A percentile compares a stretch with the other conserved stretches of the same genome.
Conservation (phyloP, 2,888 invertebrate species). For the Drosophila kanekoi region DNA sequence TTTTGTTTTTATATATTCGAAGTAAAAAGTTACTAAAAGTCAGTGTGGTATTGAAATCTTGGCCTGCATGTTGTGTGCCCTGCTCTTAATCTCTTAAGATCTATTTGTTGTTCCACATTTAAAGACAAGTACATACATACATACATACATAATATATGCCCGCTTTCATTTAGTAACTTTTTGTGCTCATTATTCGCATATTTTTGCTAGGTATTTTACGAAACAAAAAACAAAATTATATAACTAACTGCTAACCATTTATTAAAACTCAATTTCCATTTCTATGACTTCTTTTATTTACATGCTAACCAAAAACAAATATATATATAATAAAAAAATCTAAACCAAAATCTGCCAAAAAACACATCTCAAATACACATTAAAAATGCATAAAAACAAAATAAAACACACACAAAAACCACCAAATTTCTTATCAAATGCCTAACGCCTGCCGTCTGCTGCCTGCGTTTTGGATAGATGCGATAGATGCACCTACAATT, state of each 20-base stretch:
- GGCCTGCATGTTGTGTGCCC: conserved; percentile 68
- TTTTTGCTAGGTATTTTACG: conserved; percentile 24
- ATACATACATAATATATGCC: conserved; percentile 37
- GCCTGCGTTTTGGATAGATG: conserved; percentile 49
- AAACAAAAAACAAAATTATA: conserved; percentile 28
- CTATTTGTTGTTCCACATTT: conserved; percentile 41
- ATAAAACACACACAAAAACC: conserved; percentile 25
- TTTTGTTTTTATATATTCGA: conserved; percentile 16
- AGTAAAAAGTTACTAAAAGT: conserved; percentile 73
- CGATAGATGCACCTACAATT: conserved; percentile 53
- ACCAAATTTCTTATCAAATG: conserved; percentile 35
- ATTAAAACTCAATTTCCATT: conserved; percentile 78
- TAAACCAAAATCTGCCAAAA: conserved; percentile 37
- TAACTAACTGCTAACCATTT: conserved; percentile 76
- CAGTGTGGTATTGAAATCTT: conserved; percentile 45
- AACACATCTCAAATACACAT: conserved; percentile 46
- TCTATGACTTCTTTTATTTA: conserved; percentile 78
- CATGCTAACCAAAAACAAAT: conserved; percentile 70
- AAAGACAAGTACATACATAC: conserved; percentile 29
- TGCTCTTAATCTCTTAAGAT: conserved; percentile 51
- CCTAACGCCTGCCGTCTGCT: conserved; percentile 10
- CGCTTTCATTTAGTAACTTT: conserved; percentile 78
- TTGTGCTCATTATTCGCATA: conserved; percentile 62
- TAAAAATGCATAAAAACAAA: conserved; percentile 24
- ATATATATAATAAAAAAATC: conserved; percentile 22